Percentiles rank a stretch among this genome's conserved stretches.
Evolutionary conservation across 2,888 invertebrate genomes (phyloP).

Genomic region (Drosophila affinis): DNA sequence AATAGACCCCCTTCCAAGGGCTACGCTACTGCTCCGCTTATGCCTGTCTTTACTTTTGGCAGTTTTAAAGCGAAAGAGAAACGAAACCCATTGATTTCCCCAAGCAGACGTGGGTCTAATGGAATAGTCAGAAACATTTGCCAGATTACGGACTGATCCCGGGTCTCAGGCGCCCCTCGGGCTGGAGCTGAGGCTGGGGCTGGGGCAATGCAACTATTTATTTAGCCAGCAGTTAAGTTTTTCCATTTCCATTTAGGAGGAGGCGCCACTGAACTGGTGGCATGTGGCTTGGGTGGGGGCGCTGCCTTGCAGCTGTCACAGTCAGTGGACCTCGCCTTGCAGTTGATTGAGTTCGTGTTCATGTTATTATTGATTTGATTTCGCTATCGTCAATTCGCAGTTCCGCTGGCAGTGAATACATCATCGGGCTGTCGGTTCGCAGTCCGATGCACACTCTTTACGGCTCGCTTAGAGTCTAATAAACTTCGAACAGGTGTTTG

Average conservation of each 20-base stretch:
- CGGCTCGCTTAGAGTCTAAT: slow-evolving; percentile 41
- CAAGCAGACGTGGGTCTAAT: slow-evolving; percentile 43
- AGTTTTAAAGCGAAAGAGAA: slow-evolving; percentile 26
- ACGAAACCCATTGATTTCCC: slow-evolving; percentile 38
- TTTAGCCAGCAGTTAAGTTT: slow-evolving; percentile 30
- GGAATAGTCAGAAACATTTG: slow-evolving; percentile 43
- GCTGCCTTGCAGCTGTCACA: neutral
- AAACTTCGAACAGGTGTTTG: slow-evolving; percentile 57
- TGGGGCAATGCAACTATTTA: slow-evolving; percentile 40
- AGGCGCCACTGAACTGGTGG: neutral
- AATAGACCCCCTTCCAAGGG: slow-evolving; percentile 12
- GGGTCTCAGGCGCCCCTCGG: slow-evolving; percentile 25
- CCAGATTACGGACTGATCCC: slow-evolving; percentile 34
- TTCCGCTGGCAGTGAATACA: slow-evolving; percentile 22
- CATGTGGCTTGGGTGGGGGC: no score
- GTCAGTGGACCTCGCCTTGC: slow-evolving; percentile 21
- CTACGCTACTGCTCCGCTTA: neutral
- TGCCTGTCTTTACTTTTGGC: slow-evolving; percentile 8
- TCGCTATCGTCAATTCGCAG: slow-evolving; percentile 28
- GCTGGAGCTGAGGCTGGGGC: neutral
- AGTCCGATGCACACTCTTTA: slow-evolving; percentile 37
- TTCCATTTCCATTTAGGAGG: neutral
- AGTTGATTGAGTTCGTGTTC: slow-evolving; percentile 34
- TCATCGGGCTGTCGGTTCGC: slow-evolving; percentile 22
- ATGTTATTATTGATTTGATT: slow-evolving; percentile 39